phyloP scores from a whole-genome alignment of 2,888 invertebrate genomes.

The Cybosia mesomella region DNA sequence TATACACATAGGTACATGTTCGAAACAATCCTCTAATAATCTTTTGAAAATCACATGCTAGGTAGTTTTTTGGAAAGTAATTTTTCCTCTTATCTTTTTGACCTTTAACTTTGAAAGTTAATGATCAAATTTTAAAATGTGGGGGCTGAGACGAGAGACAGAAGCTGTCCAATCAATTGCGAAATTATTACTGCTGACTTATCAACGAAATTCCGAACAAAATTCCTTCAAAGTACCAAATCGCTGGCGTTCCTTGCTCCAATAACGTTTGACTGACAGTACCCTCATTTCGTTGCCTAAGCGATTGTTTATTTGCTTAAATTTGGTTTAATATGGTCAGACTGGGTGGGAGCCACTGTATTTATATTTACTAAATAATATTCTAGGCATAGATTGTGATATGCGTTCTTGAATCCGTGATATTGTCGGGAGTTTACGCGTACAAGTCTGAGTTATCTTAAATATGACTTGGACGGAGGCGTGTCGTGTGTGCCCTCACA shows the following conservation, averaged over 20 bases:
- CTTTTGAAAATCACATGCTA: too few relatives aligned
- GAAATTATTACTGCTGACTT: constrained; percentile 37
- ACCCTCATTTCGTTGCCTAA: neutral
- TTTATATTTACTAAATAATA: too few relatives aligned
- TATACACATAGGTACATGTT: too few relatives aligned
- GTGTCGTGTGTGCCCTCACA: too few relatives aligned
- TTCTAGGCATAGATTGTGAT: too few relatives aligned
- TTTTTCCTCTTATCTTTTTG: neutral
- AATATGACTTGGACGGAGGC: too few relatives aligned
- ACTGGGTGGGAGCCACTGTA: neutral
- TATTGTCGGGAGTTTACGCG: too few relatives aligned
- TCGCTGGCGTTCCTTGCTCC: constrained; percentile 19
- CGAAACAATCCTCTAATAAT: too few relatives aligned
- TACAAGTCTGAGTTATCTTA: too few relatives aligned
- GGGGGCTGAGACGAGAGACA: constrained; percentile 26
- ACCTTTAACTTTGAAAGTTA: neutral
- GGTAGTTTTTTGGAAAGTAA: too few relatives aligned
- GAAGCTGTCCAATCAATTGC: constrained; percentile 33
- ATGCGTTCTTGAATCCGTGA: too few relatives aligned
- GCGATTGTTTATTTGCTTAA: neutral
- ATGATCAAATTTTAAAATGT: constrained; percentile 19
- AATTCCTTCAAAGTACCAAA: constrained; percentile 26
- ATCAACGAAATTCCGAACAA: constrained; percentile 43
- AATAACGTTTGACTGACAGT: constrained; percentile 24
- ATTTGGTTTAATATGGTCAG: neutral